Conservation (phyloP, 2,888 invertebrate genomes). For the Cryptocephalus moraei region DNA sequence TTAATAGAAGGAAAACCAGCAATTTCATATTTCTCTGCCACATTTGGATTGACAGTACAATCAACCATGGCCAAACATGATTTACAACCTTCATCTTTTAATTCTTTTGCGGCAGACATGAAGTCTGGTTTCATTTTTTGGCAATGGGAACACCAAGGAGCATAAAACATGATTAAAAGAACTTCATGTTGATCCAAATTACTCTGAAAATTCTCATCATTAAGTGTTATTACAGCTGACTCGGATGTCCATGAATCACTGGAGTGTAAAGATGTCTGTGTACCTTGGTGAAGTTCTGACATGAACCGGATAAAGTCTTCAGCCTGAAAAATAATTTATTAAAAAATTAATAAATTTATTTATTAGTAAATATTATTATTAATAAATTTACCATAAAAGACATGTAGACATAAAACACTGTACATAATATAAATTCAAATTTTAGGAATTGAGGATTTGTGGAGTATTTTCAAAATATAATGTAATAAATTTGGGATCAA, state of each 20-base stretch:
- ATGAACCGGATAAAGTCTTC: conserved; percentile 58
- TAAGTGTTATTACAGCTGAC: conserved; percentile 40
- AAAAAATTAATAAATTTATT: background rate
- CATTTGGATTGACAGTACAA: conserved; percentile 50
- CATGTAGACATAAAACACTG: too few relatives aligned
- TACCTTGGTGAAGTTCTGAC: conserved; percentile 39
- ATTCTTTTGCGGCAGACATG: conserved; percentile 44
- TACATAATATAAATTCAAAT: too few relatives aligned
- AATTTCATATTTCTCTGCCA: conserved; percentile 50
- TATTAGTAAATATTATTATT: too few relatives aligned
- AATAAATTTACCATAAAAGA: too few relatives aligned
- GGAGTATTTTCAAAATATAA: too few relatives aligned
- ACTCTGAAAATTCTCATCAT: conserved; percentile 50
- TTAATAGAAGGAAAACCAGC: conserved; percentile 60
- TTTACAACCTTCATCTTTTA: conserved; percentile 36
- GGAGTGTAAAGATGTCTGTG: conserved; percentile 23
- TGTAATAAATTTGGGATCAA: too few relatives aligned
- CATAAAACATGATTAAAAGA: conserved; percentile 68
- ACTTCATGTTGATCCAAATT: conserved; percentile 48
- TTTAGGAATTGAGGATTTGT: too few relatives aligned
- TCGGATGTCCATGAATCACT: conserved; percentile 39
- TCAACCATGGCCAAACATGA: conserved; percentile 50
- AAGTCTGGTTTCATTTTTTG: conserved; percentile 57
- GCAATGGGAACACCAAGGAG: conserved; percentile 69
- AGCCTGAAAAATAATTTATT: conserved; percentile 39